Evolutionary conservation across 2,113 vertebrate species (phyloP).

Genomic region (Anas platyrhynchos): DNA sequence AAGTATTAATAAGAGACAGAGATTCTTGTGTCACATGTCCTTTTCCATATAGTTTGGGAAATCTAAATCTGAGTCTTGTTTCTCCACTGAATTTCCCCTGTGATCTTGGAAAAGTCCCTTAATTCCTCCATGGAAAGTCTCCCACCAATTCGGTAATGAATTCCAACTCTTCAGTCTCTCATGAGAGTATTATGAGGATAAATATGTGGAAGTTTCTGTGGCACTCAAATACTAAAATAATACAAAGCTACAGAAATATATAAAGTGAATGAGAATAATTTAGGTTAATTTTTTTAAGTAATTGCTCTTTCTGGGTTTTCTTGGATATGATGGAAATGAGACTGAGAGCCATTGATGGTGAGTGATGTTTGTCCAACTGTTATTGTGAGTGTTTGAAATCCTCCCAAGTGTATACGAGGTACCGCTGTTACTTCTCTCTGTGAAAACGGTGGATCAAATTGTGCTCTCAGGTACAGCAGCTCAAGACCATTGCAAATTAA

Average conservation of each 20-base stretch:
- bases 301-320: not conserved
- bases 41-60: not conserved
- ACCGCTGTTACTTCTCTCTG: slow-evolving; percentile 12
- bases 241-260: not conserved
- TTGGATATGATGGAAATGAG: not conserved
- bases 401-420: not conserved
- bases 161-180: not conserved
- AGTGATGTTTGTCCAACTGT: slow-evolving; percentile 5
- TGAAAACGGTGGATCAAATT: slow-evolving; percentile 17
- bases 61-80: not conserved
- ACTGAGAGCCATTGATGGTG: not conserved
- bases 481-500: slow-evolving; percentile 63
- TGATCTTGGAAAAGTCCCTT: not conserved
- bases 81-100: not conserved
- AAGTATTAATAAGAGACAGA: not conserved
- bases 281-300: not conserved
- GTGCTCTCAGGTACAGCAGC: slow-evolving; percentile 58
- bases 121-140: not conserved
- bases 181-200: not conserved
- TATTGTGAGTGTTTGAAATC: slow-evolving; percentile 3
- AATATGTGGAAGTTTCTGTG: not conserved
- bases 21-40: not conserved
- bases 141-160: not conserved
- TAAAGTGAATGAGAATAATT: not conserved
- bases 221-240: not conserved